phyloP scores from a whole-genome alignment of 92 coral and sea anemone genomes.

The Epizoanthus rinbou region DNA sequence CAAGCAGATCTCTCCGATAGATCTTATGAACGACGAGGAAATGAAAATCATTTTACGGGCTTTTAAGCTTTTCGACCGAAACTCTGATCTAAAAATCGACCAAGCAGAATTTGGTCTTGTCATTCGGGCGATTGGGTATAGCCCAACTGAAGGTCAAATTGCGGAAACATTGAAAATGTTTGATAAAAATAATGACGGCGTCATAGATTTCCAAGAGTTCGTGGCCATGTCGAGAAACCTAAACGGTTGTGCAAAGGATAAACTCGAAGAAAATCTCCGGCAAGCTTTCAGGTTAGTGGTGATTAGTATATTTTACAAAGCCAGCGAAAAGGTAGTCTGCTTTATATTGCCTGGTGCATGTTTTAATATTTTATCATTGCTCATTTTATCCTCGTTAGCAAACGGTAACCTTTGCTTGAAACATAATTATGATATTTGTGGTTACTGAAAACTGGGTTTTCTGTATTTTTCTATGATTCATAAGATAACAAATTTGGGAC shows the following conservation, averaged over 20 bases:
- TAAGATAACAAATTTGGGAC: no score
- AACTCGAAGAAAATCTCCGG: slow-evolving; percentile 74
- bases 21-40: slow-evolving; percentile 56
- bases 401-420: no score
- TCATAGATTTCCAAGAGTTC: slow-evolving; percentile 84
- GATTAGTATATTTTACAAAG: not conserved
- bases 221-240: slow-evolving; percentile 77
- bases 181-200: slow-evolving; percentile 81
- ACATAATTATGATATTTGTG: no score
- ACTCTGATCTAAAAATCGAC: slow-evolving; percentile 73
- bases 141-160: slow-evolving; percentile 71
- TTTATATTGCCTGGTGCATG: not conserved
- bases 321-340: not conserved
- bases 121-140: slow-evolving; percentile 82
- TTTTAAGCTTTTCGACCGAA: slow-evolving; percentile 75
- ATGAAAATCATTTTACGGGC: slow-evolving; percentile 70
- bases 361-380: no score
- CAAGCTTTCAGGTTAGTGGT: slow-evolving; percentile 82
- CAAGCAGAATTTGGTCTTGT: slow-evolving; percentile 69
- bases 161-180: slow-evolving; percentile 59
- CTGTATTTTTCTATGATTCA: no score
- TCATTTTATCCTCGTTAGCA: no score
- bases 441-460: no score
- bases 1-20: not conserved
- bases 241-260: slow-evolving; percentile 69